Conservation (phyloP, 2,113 vertebrate species). For the Etheostoma cragini region DNA sequence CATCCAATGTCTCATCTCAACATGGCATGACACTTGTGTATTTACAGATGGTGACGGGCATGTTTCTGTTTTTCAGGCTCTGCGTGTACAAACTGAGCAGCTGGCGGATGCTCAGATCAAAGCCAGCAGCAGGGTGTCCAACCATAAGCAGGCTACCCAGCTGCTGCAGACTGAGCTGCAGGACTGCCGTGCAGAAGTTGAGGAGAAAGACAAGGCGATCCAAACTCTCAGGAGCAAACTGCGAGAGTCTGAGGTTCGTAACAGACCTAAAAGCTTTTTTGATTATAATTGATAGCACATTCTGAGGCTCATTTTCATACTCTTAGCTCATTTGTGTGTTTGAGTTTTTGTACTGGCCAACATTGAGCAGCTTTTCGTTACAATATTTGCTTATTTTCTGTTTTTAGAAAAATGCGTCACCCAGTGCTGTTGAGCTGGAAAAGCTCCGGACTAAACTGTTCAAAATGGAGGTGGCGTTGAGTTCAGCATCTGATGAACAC, state of each 20-base stretch:
- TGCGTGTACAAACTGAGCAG: slow-evolving; percentile 70
- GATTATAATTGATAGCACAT: not conserved
- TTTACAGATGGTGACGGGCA: not conserved
- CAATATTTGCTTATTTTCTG: not conserved
- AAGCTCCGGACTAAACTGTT: slow-evolving; percentile 85
- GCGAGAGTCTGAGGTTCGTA: slow-evolving; percentile 66
- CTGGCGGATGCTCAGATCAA: slow-evolving; percentile 76
- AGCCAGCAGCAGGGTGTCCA: slow-evolving; percentile 58
- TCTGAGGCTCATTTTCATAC: no score
- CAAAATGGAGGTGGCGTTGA: slow-evolving; percentile 86
- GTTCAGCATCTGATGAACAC: slow-evolving; percentile 79
- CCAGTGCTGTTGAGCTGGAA: slow-evolving; percentile 86
- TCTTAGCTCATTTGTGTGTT: not conserved
- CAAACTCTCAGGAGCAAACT: slow-evolving; percentile 66
- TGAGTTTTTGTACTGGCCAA: not conserved
- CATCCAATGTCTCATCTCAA: not conserved
- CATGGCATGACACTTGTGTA: not conserved
- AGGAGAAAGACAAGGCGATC: slow-evolving; percentile 80
- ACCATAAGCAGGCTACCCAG: slow-evolving; percentile 80
- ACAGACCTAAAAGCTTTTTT: not conserved
- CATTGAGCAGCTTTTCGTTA: not conserved
- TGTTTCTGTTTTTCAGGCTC: slow-evolving; percentile 59
- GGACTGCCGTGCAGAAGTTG: slow-evolving; percentile 74
- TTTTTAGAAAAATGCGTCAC: slow-evolving; percentile 79
- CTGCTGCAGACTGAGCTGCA: slow-evolving; percentile 71